Evolutionary conservation across 2,113 vertebrate species (phyloP).

Genomic region (Chascanopsetta lugubris): DNA sequence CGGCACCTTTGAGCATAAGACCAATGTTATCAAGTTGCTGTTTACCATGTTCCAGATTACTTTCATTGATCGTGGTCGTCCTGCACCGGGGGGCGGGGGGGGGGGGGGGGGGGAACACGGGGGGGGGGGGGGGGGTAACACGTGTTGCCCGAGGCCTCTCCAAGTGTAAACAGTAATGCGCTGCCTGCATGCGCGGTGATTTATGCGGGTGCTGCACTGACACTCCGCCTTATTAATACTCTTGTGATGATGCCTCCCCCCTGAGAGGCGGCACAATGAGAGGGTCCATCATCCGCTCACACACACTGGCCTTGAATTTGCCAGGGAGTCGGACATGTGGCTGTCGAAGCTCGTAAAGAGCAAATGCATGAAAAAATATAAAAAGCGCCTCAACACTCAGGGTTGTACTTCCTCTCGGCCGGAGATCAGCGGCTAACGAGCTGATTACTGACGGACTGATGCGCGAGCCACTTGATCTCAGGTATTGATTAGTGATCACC

Average conservation of each 20-base stretch:
- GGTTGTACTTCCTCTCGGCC: constrained; percentile 12
- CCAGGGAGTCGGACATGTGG: neutral
- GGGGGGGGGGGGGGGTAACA: constrained; percentile 44
- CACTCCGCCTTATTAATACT: constrained; percentile 17
- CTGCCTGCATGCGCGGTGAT: constrained; percentile 19
- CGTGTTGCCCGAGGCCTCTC: neutral
- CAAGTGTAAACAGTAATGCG: constrained; percentile 27
- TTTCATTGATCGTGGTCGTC: constrained; percentile 74
- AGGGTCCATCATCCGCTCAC: constrained; percentile 24
- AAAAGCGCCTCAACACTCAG: too few species aligned
- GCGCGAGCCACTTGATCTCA: constrained; percentile 28
- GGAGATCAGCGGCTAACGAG: constrained; percentile 14
- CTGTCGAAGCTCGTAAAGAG: too few species aligned
- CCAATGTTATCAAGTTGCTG: too few species aligned
- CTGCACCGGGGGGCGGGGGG: too few species aligned
- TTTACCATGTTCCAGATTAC: constrained; percentile 74
- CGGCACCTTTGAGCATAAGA: too few species aligned
- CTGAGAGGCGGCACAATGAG: constrained; percentile 2
- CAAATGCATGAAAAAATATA: too few species aligned
- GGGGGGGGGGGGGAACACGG: constrained; percentile 26
- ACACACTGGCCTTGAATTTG: neutral
- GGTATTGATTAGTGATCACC: constrained; percentile 52
- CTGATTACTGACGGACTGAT: constrained; percentile 49
- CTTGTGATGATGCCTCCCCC: constrained; percentile 5
- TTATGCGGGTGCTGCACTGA: constrained; percentile 20